These are phyloP conservation scores for Scaptomyza tumidula DNA, from an alignment of 2,888 invertebrate species.

Conservation along the genomic window DNA sequence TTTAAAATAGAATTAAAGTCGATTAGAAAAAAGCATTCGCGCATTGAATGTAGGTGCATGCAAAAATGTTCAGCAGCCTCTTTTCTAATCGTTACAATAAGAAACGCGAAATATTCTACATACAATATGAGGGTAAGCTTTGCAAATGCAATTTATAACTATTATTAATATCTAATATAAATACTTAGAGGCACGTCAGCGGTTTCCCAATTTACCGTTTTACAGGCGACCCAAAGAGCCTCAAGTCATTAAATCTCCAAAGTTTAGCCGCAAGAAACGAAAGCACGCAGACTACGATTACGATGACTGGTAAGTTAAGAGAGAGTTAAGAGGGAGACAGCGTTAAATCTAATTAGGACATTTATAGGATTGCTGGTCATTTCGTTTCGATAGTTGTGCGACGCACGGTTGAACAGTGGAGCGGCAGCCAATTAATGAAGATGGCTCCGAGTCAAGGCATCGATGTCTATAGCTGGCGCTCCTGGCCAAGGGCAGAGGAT, in stretches of 20 bases:
- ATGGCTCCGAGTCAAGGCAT: constrained; percentile 7
- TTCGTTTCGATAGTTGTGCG: constrained; percentile 47
- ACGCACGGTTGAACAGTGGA: constrained; percentile 34
- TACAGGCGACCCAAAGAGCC: constrained; percentile 32
- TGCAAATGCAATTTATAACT: background rate
- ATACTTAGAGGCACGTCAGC: constrained; percentile 12
- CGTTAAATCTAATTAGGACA: constrained; percentile 28
- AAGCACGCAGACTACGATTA: constrained; percentile 37
- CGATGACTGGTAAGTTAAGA: constrained; percentile 38
- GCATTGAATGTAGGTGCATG: constrained; percentile 8
- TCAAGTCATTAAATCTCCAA: constrained; percentile 9
- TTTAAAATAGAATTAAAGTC: constrained; percentile 27
- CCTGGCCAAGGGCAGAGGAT: constrained; percentile 24
- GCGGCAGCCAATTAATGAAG: constrained; percentile 44
- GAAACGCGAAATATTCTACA: constrained; percentile 31
- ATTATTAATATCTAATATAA: background rate
- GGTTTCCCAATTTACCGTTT: constrained; percentile 30
- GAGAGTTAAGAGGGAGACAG: too few species aligned
- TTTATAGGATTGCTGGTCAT: constrained; percentile 46
- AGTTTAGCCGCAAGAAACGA: background rate
- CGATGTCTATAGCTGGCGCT: constrained; percentile 39
- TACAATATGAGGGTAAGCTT: constrained; percentile 34
- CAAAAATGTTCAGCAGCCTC: constrained; percentile 40
- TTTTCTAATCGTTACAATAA: constrained; percentile 50
- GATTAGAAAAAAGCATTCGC: constrained; percentile 23